Percentiles rank a stretch among this genome's conserved stretches.
phyloP scores from a whole-genome alignment of 2,888 invertebrate genomes.

The Chymomyza fuscimana region DNA sequence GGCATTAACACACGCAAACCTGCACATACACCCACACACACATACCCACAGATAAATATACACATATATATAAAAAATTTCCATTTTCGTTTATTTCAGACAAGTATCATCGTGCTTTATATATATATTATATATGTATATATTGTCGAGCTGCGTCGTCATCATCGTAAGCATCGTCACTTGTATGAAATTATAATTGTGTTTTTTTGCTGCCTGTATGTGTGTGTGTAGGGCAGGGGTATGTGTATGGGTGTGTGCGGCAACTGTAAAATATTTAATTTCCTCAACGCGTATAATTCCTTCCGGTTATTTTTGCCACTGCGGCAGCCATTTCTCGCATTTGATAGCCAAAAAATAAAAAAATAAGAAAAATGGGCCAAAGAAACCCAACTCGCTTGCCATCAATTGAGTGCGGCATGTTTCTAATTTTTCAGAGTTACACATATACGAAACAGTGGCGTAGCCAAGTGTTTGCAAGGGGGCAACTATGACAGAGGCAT shows the following conservation, averaged over 20 bases:
- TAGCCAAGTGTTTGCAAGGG: conserved; percentile 26
- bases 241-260: conserved; percentile 1
- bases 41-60: background rate
- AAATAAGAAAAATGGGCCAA: background rate
- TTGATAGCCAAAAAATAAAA: conserved; percentile 22
- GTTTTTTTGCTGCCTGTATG: conserved; percentile 10
- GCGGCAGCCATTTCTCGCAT: conserved; percentile 9
- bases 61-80: conserved; percentile 14
- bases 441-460: conserved; percentile 49
- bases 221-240: background rate
- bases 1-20: conserved; percentile 45
- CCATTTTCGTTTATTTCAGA: conserved; percentile 59
- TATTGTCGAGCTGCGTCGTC: conserved; percentile 15
- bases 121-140: too few relatives aligned
- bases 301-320: conserved; percentile 65
- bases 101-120: conserved; percentile 39
- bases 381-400: background rate
- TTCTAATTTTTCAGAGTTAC: conserved; percentile 60
- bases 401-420: conserved; percentile 43
- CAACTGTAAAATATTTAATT: conserved; percentile 73
- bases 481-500: too few relatives aligned
- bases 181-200: conserved; percentile 64
- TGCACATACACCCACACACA: background rate
- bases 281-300: conserved; percentile 70
- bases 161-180: conserved; percentile 17